phyloP scores from a whole-genome alignment of 2,888 invertebrate genomes.

The Rhodophaea formosa region DNA sequence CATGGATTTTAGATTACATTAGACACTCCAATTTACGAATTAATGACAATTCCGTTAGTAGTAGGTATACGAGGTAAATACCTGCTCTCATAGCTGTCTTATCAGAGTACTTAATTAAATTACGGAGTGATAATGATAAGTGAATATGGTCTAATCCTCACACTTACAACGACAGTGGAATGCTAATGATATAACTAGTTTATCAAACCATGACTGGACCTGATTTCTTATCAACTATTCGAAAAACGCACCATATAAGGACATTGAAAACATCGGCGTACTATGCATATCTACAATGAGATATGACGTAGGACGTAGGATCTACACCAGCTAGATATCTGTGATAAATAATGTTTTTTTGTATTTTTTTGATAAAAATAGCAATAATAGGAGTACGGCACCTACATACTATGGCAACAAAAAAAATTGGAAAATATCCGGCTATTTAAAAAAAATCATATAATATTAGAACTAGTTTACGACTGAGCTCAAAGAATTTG shows the following conservation, averaged over 20 bases:
- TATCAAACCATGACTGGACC: not conserved
- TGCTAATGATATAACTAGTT: conserved; percentile 4
- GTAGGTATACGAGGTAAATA: not conserved
- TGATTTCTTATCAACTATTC: not conserved
- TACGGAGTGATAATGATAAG: not conserved
- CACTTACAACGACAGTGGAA: not conserved
- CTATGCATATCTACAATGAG: conserved; percentile 8
- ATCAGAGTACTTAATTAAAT: not conserved
- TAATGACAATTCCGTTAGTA: too few species aligned
- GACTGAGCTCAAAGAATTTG: too few species aligned
- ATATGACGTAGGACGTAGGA: not conserved
- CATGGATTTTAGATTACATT: too few species aligned
- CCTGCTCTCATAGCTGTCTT: not conserved
- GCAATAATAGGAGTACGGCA: too few species aligned
- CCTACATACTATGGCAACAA: too few species aligned
- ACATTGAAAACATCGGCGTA: conserved; percentile 21
- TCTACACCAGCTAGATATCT: not conserved
- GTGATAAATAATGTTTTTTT: not conserved
- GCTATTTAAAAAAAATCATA: not conserved
- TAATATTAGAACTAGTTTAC: too few species aligned
- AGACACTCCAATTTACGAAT: too few species aligned
- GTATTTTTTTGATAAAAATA: too few species aligned
- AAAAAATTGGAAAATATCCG: too few species aligned
- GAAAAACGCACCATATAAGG: not conserved
- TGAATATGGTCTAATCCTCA: not conserved